Base-by-base conservation (phyloP, 2,797 vertebrate species). In the Centropyge bicolor region DNA sequence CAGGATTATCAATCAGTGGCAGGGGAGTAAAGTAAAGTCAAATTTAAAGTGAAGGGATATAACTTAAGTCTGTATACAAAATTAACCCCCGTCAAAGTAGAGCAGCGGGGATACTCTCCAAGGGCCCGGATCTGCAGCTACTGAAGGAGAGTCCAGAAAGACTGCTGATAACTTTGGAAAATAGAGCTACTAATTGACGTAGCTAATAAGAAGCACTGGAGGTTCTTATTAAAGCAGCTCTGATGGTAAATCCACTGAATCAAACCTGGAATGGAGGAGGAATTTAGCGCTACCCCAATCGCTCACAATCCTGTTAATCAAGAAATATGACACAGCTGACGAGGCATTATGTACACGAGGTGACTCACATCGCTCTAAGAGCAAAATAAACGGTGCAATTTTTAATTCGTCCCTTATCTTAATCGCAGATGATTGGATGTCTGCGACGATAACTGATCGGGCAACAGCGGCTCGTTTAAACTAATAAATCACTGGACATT, bases 1-100 rank as follows among this genome's bases (percentile, higher is more conserved):
- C 79, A 24, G 93, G 92, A 95, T 94, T 94, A 94, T 94, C 93
- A 93, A 93, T 92, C 93, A 89, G 89, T 72, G 84, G 83, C 91
- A 86, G 74, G 85, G 89, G 89, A 90, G 83, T 69, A 71, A 83
- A 90, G 90, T 85, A 69, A 89, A 92, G 91, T 92, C 88, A 90
- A 88, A 93, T 91, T 85, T 91, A 92, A 92, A 93, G 88, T 85
- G 85, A 92, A 81, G 85, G 90, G 90, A 92, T 91, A 92, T 81
- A 91, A 89, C 81, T 79, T 87, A 92, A 91, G 88, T 87, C 91
- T 80, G 90, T 91, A 92, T 83, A 91, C 90, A 92, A 93, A 92
- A 91, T 89, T 89, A 91, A 92, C 89, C 88, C 87, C 90, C 71
- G 86, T 93, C 90, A 92, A 91, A 93, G 91, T 67, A 40, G 85